Evolutionary conservation across 1,140 invertebrate genomes (phyloP).

Genomic region (Rhizoglyphus robini): DNA sequence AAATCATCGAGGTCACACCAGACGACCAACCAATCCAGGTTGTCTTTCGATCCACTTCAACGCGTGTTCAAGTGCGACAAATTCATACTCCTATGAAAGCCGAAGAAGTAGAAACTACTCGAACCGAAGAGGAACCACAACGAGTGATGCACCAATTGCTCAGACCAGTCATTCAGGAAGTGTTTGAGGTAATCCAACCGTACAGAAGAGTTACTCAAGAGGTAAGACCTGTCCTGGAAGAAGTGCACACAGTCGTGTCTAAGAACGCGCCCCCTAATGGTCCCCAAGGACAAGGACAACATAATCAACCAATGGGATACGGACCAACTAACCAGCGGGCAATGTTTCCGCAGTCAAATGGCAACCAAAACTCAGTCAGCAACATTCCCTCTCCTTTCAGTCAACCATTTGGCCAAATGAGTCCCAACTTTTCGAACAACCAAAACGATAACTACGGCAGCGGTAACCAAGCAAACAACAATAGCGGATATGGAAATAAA

Average conservation of each 20-base stretch:
- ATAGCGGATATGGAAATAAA: too few relatives aligned
- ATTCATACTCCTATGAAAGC: neutral
- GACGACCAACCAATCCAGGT: slow-evolving; percentile 8
- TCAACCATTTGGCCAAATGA: too few relatives aligned
- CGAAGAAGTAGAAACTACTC: neutral
- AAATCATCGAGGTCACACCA: slow-evolving; percentile 11
- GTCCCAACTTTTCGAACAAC: too few relatives aligned
- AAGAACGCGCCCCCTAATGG: neutral
- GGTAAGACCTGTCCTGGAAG: neutral
- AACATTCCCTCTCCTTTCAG: too few relatives aligned
- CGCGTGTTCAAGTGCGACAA: neutral
- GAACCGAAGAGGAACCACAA: slow-evolving; percentile 14
- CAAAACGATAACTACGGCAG: too few relatives aligned
- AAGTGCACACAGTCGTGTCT: neutral
- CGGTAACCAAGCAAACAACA: too few relatives aligned
- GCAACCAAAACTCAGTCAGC: too few relatives aligned
- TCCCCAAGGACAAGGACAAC: neutral
- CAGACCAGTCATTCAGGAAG: neutral
- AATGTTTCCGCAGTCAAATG: too few relatives aligned
- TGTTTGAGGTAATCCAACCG: slow-evolving; percentile 5
- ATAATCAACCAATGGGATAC: too few relatives aligned
- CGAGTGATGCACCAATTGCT: slow-evolving; percentile 1
- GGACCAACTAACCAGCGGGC: too few relatives aligned
- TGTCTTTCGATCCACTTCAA: slow-evolving; percentile 11
- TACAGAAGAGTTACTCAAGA: neutral